Base-by-base conservation (phyloP, 2,888 invertebrate species). In the Zaprionus bogoriensis region DNA sequence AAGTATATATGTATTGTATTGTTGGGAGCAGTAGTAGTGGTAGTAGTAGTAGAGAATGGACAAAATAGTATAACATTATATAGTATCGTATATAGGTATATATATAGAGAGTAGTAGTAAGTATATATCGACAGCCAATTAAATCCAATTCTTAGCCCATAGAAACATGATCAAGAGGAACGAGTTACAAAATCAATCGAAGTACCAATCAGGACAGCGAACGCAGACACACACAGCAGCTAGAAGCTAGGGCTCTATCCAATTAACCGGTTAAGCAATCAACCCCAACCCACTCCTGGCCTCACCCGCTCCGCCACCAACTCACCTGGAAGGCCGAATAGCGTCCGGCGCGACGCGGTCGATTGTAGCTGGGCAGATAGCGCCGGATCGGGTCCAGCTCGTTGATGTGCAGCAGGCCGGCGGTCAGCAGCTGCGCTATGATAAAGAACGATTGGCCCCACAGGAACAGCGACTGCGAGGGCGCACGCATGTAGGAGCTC, bases 391-490 rank as follows among this genome's bases (percentile, higher is more conserved):
- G 98, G 91, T 99, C 99, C 66, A 99, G 92, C 91, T 99, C 99
- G 88, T 97, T 98, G 28, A 98, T 95, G 89, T 98, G 97, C 53
- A 99, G 92, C 64, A 99, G 92, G 0, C 96, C 96, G 23, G 95
- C 96, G 1, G 97, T 98, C 63, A 99, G 92, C 46, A 99, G 92
- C 90, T 98, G 97, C 0, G 98, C 95, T 80, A 99, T 95, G 65
- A 99, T 94, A 91, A 98, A 98, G 92, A 99, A 93, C 0, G 99
- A 95, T 92, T 99, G 99, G 74, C 98, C 98, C 98, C 98, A 99
- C 32, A 99, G 92, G 91, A 95, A 98, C 58, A 97, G 89, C 0
- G 95, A 94, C 59, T 90, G 88, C 0, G 91, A 90, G 6, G 91
- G 91, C 1, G 91, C 88, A 46, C 89, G 88, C 61, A 87, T 63